Evolutionary conservation across 2,113 vertebrate genomes (phyloP).

Genomic region (Pan troglodytes): DNA sequence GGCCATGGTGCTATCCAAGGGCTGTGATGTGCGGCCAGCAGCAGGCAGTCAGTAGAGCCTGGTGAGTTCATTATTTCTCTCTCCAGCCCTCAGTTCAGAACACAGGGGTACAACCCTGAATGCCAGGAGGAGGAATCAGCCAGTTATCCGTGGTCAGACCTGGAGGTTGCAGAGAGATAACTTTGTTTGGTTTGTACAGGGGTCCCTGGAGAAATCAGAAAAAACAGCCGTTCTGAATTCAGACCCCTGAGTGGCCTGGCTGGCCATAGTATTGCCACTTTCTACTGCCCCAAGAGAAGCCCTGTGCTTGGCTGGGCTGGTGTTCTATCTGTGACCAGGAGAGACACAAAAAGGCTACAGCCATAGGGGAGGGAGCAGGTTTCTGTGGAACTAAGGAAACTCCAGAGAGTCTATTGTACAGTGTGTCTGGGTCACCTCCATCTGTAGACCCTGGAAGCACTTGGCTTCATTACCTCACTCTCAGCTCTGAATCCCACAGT

Average conservation of each 20-base stretch:
- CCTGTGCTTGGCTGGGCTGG: not conserved
- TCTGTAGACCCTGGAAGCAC: not conserved
- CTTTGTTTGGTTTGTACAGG: too few relatives aligned
- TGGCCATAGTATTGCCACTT: too few relatives aligned
- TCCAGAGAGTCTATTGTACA: not conserved
- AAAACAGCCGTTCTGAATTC: not conserved
- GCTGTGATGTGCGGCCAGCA: not conserved
- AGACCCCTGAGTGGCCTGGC: not conserved
- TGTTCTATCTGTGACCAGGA: not conserved
- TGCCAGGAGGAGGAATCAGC: not conserved
- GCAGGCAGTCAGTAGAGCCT: not conserved
- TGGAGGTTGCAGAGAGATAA: not conserved
- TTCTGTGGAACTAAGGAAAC: not conserved
- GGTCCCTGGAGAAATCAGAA: not conserved
- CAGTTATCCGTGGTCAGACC: rapidly evolving
- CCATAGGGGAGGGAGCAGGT: too few relatives aligned
- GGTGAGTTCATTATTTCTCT: not conserved
- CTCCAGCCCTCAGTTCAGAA: not conserved
- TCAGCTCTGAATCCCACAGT: too few relatives aligned
- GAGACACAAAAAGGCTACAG: not conserved
- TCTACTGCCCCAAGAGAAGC: not conserved
- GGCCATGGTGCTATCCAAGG: rapidly evolving
- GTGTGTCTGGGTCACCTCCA: not conserved
- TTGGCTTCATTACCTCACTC: not conserved
- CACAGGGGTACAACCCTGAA: rapidly evolving